A percentile compares a stretch with the other conserved stretches of the same genome.
Evolutionary conservation across 1,140 invertebrate genomes (phyloP).

Genomic region (Heliconius himera): DNA sequence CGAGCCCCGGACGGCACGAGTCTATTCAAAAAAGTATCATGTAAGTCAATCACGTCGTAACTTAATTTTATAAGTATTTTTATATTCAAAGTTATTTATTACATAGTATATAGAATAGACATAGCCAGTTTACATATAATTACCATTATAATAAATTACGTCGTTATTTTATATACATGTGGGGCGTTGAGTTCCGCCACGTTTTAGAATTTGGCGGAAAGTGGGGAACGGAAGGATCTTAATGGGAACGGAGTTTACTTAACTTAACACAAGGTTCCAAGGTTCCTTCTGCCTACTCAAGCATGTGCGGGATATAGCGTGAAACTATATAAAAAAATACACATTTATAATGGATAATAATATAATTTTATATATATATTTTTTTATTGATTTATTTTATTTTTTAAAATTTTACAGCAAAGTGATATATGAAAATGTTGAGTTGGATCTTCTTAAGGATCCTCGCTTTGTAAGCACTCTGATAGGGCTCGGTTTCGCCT

Average conservation of each 20-base stretch:
- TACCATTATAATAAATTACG: not conserved
- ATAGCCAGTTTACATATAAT: not conserved
- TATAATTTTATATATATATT: not conserved
- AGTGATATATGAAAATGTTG: slow-evolving; percentile 69
- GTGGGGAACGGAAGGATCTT: no score
- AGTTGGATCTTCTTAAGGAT: slow-evolving; percentile 70
- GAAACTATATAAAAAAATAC: no score
- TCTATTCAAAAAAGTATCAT: slow-evolving; percentile 71
- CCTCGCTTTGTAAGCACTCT: slow-evolving; percentile 70
- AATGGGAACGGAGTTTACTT: no score
- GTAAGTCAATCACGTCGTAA: slow-evolving; percentile 53
- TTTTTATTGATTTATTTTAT: no score
- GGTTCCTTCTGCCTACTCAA: no score
- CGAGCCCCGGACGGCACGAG: slow-evolving; percentile 49
- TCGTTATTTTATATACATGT: no score
- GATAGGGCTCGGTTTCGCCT: slow-evolving; percentile 69
- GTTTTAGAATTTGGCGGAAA: no score
- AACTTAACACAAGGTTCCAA: no score
- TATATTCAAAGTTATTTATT: not conserved
- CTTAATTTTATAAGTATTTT: not conserved
- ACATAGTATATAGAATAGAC: not conserved
- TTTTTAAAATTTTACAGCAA: slow-evolving; percentile 57
- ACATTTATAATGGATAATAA: not conserved
- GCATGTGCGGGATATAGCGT: no score
- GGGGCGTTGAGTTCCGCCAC: no score